Evolutionary conservation across 1,140 invertebrate species (phyloP).

Genomic region (Cotesia glomerata): DNA sequence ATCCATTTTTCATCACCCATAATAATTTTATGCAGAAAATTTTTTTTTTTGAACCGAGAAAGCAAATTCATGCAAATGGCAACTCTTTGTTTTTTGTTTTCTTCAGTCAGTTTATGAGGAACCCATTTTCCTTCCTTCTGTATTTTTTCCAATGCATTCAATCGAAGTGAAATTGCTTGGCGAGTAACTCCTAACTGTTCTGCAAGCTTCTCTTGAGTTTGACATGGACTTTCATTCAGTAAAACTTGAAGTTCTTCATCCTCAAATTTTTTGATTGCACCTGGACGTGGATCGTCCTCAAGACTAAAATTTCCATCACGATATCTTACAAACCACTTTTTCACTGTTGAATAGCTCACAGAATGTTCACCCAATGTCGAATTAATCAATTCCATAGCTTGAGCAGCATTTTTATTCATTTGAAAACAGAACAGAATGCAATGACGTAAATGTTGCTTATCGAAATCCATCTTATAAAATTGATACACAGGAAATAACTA

Average conservation of each 20-base stretch:
- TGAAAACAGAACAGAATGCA: conserved; percentile 12
- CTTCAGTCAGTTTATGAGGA: conserved; percentile 41
- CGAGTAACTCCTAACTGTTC: conserved; percentile 31
- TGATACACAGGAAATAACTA: background rate
- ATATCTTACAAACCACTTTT: conserved; percentile 11
- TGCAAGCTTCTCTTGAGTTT: conserved; percentile 40
- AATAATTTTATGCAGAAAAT: conserved; percentile 33
- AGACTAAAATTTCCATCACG: conserved; percentile 36
- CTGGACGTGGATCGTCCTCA: background rate
- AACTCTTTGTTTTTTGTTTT: conserved; percentile 35
- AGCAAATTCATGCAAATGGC: conserved; percentile 32
- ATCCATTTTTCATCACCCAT: conserved; percentile 43
- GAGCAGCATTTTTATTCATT: conserved; percentile 12
- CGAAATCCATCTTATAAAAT: background rate
- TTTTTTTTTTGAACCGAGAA: conserved; percentile 31
- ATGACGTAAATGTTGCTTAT: conserved; percentile 11
- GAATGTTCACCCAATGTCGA: background rate
- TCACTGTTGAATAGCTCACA: background rate
- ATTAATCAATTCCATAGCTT: conserved; percentile 7
- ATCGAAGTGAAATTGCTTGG: conserved; percentile 32
- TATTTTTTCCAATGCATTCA: conserved; percentile 41
- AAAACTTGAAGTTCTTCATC: too few relatives aligned
- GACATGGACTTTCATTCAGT: conserved; percentile 8
- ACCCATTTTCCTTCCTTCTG: conserved; percentile 43
- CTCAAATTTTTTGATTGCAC: too few relatives aligned